These are phyloP conservation scores for Synergus gifuensis DNA, from an alignment of 2,888 invertebrate genomes.

Conservation along the genomic window DNA sequence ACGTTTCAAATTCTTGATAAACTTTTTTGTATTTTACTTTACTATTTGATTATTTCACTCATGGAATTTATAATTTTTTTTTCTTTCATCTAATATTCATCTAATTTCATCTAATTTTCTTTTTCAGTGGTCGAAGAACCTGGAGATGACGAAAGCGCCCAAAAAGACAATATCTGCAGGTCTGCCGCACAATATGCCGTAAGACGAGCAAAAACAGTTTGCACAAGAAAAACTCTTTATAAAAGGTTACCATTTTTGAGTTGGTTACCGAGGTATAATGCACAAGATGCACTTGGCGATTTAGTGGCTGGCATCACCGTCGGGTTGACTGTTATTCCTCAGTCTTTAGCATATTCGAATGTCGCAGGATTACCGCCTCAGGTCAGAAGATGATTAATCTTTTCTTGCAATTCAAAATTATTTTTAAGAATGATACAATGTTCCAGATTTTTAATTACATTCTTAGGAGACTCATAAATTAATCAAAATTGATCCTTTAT, in stretches of 20 bases:
- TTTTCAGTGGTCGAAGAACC: conserved; percentile 73
- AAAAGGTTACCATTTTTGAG: conserved; percentile 86
- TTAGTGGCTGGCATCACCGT: conserved; percentile 95
- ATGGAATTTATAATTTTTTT: no score
- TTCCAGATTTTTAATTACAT: conserved; percentile 62
- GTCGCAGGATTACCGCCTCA: conserved; percentile 88
- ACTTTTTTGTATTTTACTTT: background rate
- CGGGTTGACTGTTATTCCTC: conserved; percentile 95
- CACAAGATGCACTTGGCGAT: conserved; percentile 88
- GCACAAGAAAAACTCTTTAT: conserved; percentile 85
- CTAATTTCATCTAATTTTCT: background rate
- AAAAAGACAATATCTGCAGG: conserved; percentile 69
- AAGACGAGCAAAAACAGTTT: conserved; percentile 78
- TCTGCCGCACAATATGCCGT: conserved; percentile 76
- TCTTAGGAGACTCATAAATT: no score
- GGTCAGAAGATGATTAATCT: conserved; percentile 74
- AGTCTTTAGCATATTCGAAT: conserved; percentile 90
- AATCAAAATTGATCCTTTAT: no score
- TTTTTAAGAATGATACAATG: background rate
- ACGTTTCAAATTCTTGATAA: no score
- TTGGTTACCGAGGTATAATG: conserved; percentile 89
- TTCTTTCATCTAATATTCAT: no score
- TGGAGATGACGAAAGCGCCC: conserved; percentile 62
- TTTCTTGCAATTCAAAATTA: background rate
- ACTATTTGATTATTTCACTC: background rate